phyloP scores from a whole-genome alignment of 2,113 vertebrate genomes.

The Rhinichthys klamathensis region DNA sequence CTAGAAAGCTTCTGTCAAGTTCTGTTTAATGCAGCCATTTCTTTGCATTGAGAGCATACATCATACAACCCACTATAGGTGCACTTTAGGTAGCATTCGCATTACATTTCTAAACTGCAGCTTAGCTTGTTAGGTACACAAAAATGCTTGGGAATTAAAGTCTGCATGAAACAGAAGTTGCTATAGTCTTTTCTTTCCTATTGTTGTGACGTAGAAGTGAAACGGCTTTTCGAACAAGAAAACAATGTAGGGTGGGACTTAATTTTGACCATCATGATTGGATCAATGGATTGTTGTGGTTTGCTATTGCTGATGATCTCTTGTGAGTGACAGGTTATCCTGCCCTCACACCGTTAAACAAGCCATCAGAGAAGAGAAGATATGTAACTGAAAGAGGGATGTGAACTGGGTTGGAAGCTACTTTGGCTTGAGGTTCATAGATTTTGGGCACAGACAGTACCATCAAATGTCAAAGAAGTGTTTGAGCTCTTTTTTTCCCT shows the following conservation, averaged over 20 bases:
- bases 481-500: neutral
- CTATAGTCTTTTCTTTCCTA: too few species aligned
- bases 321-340: too few species aligned
- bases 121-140: conserved; percentile 29
- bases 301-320: too few species aligned
- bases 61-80: neutral
- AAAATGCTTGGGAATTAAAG: conserved; percentile 32
- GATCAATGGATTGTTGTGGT: too few species aligned
- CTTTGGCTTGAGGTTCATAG: neutral
- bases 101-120: conserved; percentile 45
- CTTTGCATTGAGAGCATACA: neutral
- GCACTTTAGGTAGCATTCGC: neutral
- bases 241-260: too few species aligned
- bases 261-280: too few species aligned
- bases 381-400: too few species aligned
- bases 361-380: too few species aligned
- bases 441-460: neutral
- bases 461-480: neutral
- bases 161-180: too few species aligned
- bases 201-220: too few species aligned
- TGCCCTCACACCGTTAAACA: too few species aligned
- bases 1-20: neutral
- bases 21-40: neutral
- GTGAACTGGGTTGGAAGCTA: neutral
- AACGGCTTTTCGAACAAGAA: too few species aligned